Base-by-base conservation (phyloP, 2,797 vertebrate genomes). In the Siniperca obscura region DNA sequence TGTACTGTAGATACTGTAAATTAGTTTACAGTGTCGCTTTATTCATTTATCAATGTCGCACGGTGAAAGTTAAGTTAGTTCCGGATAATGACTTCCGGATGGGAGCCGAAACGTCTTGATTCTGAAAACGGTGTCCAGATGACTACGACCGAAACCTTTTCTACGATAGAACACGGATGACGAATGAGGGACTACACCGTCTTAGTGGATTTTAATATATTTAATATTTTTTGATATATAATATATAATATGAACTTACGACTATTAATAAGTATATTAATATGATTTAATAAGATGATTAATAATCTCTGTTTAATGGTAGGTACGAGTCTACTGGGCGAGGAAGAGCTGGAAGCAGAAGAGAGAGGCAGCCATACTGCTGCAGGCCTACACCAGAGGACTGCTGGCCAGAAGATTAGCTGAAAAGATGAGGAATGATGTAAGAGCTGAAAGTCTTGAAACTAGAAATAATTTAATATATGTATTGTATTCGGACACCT, bases 371-470 rank as follows among this genome's bases (percentile, higher is more conserved):
- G 93, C 80, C 1, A 16, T 94, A 21, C 34, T 96, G 80, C 95
- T 98, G 61, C 97, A 98, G 89, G 94, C 96, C 0, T 78, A 96
- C 4, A 91, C 95, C 50, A 95, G 97, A 82, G 97, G 97, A 80
- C 2, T 96, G 92, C 82, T 96, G 34, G 94, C 94, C 76, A 95
- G 96, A 64, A 94, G 53, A 38, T 78, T 3, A 9, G 87, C 92
- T 84, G 61, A 22, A 25, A 90, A 50, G 76, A 93, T 92, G 70
- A 96, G 79, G 86, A 87, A 62, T 11, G 87, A 91, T 38, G 96
- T 97, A 86, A 87, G 88, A 62, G 13, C 62, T 61, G 1, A 61
- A 16, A 56, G 36, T 46, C 12, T 14, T 34, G 19, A 42, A 48
- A 59, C 30, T 64, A 52, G 19, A 61, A 76, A 40, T 48, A 6